These are phyloP conservation scores for Microctenopoma stevenorrisi DNA, from an alignment of 2,797 vertebrate species.

Conservation along the genomic window DNA sequence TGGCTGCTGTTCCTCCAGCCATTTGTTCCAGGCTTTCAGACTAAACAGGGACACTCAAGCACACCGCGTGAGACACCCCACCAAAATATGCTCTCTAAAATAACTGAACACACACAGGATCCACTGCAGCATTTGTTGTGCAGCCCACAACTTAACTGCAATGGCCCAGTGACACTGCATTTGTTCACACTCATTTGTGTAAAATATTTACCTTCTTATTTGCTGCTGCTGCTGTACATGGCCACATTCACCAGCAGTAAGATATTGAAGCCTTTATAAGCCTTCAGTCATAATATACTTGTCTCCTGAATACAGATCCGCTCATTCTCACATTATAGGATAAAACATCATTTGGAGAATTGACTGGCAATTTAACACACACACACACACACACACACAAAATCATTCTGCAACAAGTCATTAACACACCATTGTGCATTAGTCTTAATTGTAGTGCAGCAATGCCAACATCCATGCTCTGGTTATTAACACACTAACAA, in stretches of 20 bases:
- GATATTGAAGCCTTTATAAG: background rate
- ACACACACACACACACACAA: background rate
- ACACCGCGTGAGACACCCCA: constrained; percentile 9
- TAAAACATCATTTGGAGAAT: constrained; percentile 2
- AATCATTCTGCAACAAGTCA: constrained; percentile 35
- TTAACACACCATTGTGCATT: constrained; percentile 42
- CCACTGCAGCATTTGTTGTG: background rate
- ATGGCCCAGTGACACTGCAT: background rate
- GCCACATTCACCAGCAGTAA: constrained; percentile 3
- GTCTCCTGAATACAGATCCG: constrained; percentile 6
- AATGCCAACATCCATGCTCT: constrained; percentile 23
- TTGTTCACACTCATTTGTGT: background rate
- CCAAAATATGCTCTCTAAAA: constrained; percentile 4
- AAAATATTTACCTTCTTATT: constrained; percentile 39
- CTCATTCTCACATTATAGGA: constrained; percentile 15
- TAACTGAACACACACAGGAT: constrained; percentile 9
- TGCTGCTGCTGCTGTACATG: constrained; percentile 11
- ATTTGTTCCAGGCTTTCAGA: constrained; percentile 25
- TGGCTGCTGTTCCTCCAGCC: background rate
- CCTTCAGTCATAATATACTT: constrained; percentile 12
- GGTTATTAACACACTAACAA: constrained; percentile 30
- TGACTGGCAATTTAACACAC: constrained; percentile 26
- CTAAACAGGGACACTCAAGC: constrained; percentile 24
- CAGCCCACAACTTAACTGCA: too few species aligned
- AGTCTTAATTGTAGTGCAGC: constrained; percentile 41